Evolutionary conservation across 2,797 vertebrate genomes (phyloP).

Genomic region (Austrolebias charrua): DNA sequence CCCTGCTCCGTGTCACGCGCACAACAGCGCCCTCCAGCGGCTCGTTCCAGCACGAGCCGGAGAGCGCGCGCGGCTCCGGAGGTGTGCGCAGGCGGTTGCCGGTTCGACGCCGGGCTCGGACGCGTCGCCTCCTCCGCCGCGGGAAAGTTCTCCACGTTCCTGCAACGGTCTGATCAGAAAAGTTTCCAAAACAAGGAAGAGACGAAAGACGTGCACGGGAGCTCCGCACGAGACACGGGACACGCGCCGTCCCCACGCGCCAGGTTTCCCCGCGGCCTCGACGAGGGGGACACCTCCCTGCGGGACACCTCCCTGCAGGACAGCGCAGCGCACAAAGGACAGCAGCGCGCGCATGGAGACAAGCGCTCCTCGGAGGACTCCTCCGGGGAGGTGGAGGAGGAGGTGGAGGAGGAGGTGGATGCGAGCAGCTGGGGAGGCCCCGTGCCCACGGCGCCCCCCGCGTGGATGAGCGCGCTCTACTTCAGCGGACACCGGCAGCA

Average conservation of each 20-base stretch:
- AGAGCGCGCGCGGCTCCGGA: constrained; percentile 52
- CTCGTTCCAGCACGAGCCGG: constrained; percentile 61
- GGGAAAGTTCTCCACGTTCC: neutral
- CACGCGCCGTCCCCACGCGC: constrained; percentile 9
- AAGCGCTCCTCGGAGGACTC: constrained; percentile 43
- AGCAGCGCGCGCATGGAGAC: constrained; percentile 30
- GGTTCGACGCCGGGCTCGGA: constrained; percentile 42
- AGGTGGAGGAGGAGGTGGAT: constrained; percentile 61
- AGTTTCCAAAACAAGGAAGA: neutral
- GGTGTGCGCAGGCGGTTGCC: constrained; percentile 59
- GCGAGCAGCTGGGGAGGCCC: constrained; percentile 59
- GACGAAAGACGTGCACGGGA: neutral
- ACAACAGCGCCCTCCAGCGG: constrained; percentile 81
- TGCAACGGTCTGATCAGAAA: constrained; percentile 2
- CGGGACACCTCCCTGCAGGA: constrained; percentile 29
- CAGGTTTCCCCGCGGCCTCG: constrained; percentile 60
- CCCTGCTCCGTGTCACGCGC: constrained; percentile 83
- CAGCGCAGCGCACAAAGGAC: constrained; percentile 21
- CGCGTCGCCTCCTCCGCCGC: too few species aligned
- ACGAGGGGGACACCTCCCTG: constrained; percentile 55
- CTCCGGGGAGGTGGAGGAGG: constrained; percentile 71
- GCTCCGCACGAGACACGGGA: constrained; percentile 8
- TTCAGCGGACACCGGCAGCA: constrained; percentile 86
- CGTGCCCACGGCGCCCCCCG: constrained; percentile 59
- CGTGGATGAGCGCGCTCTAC: constrained; percentile 84